phyloP scores from a whole-genome alignment of 2,888 invertebrate species.

The Cataglyphis altisquamis region DNA sequence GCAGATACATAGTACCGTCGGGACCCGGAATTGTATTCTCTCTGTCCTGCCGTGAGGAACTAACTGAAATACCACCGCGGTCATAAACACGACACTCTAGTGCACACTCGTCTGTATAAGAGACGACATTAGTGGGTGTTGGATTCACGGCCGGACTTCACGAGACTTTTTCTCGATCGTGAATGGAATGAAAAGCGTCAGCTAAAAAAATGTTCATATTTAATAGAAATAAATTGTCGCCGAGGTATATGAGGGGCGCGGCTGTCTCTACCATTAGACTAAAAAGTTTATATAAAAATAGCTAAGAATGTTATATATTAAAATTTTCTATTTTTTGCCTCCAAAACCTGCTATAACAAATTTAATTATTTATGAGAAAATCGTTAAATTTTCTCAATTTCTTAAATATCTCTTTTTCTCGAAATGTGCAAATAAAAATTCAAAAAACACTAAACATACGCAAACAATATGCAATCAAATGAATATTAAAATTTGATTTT shows the following conservation, averaged over 20 bases:
- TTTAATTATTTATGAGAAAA: neutral
- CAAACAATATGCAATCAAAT: too few species aligned
- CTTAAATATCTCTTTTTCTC: neutral
- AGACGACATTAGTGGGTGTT: constrained; percentile 63
- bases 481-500: neutral
- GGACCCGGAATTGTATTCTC: constrained; percentile 81
- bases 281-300: constrained; percentile 15
- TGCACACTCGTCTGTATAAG: constrained; percentile 32
- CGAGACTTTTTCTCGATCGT: constrained; percentile 25
- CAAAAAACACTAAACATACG: neutral
- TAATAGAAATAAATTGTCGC: constrained; percentile 35
- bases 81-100: constrained; percentile 68
- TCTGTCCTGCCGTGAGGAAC: constrained; percentile 66
- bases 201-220: constrained; percentile 40
- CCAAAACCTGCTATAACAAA: neutral
- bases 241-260: neutral
- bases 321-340: neutral
- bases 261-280: neutral
- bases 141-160: constrained; percentile 35
- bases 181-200: constrained; percentile 19
- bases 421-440: neutral
- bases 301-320: neutral
- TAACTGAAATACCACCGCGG: constrained; percentile 80
- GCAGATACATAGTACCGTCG: constrained; percentile 73
- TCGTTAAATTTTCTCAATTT: neutral